Conservation (phyloP, 2,888 invertebrate genomes). For the Catocala fraxini region DNA sequence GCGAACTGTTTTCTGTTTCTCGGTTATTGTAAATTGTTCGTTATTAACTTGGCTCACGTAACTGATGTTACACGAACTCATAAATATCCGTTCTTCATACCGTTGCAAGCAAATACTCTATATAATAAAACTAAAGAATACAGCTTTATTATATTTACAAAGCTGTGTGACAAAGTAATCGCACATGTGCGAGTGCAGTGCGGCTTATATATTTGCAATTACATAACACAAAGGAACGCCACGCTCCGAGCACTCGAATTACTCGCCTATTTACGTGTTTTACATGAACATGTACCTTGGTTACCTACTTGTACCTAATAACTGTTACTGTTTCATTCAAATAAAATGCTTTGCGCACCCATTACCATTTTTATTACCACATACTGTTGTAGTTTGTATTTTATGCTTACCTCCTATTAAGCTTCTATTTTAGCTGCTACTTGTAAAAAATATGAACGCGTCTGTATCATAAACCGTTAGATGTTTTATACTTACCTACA, state of each 20-base stretch:
- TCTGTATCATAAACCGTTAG: neutral
- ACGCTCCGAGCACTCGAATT: constrained; percentile 14
- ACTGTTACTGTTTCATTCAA: constrained; percentile 23
- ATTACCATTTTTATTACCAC: constrained; percentile 32
- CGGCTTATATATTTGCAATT: constrained; percentile 34
- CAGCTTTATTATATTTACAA: constrained; percentile 17
- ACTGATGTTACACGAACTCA: constrained; percentile 17
- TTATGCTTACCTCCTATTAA: constrained; percentile 3
- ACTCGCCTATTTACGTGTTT: constrained; percentile 23
- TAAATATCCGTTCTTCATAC: neutral
- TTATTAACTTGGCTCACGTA: constrained; percentile 25
- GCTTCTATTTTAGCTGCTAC: neutral
- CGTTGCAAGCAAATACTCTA: neutral
- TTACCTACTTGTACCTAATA: constrained; percentile 20
- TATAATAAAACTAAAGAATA: constrained; percentile 14
- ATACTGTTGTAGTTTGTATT: constrained; percentile 1
- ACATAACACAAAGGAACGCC: constrained; percentile 35
- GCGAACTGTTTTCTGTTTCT: constrained; percentile 18
- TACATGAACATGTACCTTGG: constrained; percentile 20
- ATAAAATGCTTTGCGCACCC: constrained; percentile 30
- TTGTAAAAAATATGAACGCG: neutral
- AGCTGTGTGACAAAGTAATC: constrained; percentile 21
- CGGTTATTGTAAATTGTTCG: constrained; percentile 30
- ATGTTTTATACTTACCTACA: constrained; percentile 14
- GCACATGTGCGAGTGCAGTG: constrained; percentile 17